Conservation (phyloP, 1,140 invertebrate species). For the Acyrthosiphon pisum region DNA sequence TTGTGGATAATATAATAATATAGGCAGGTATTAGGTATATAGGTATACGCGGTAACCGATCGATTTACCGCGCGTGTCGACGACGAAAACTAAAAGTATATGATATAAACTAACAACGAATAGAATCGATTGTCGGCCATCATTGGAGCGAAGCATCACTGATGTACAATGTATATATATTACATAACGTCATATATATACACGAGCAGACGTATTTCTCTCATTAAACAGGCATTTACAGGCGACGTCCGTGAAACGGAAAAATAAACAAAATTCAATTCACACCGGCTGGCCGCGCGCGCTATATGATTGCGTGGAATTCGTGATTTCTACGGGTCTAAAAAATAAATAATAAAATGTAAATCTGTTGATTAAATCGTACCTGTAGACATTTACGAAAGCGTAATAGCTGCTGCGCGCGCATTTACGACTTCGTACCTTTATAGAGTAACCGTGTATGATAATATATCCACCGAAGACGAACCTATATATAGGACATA, state of each 20-base stretch:
- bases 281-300: too few species aligned
- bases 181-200: neutral
- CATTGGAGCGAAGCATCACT: neutral
- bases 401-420: neutral
- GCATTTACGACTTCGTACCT: neutral
- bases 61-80: neutral
- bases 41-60: neutral
- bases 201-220: neutral
- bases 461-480: too few species aligned
- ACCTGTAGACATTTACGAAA: conserved; percentile 1
- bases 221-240: conserved; percentile 42
- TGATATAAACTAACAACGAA: neutral
- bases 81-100: neutral
- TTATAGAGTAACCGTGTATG: too few species aligned
- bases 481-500: too few species aligned
- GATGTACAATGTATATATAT: neutral
- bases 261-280: conserved; percentile 12
- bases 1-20: neutral
- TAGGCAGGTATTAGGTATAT: neutral
- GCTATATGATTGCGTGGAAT: neutral
- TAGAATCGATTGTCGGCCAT: neutral
- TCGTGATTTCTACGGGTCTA: neutral
- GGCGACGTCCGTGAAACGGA: conserved; percentile 8
- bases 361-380: conserved; percentile 27
- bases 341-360: neutral